A percentile compares a stretch with the other conserved stretches of the same genome.
These are phyloP conservation scores for Bombus soroeensis DNA, from an alignment of 1,140 invertebrate species.

Conservation along the genomic window DNA sequence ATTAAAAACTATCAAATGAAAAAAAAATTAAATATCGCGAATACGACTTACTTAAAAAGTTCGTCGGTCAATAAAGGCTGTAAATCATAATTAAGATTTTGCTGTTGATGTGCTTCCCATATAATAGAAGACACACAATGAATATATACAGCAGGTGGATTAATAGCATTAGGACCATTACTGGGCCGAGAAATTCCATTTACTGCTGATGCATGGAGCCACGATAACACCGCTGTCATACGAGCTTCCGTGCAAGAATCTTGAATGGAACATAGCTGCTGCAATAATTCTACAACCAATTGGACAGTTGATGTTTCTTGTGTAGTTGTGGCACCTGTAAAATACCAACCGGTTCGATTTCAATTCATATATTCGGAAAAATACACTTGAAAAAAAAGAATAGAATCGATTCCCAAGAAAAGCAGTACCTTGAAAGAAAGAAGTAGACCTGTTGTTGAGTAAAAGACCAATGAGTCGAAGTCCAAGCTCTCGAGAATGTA, in stretches of 20 bases:
- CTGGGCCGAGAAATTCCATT: constrained; percentile 72
- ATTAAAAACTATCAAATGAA: constrained; percentile 7
- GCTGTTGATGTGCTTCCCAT: constrained; percentile 89
- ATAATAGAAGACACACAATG: constrained; percentile 91
- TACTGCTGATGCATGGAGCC: constrained; percentile 84
- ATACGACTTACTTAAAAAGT: constrained; percentile 84
- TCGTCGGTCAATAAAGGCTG: constrained; percentile 86
- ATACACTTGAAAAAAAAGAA: not conserved
- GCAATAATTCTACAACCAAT: constrained; percentile 91
- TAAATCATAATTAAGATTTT: constrained; percentile 85
- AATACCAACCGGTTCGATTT: constrained; percentile 1
- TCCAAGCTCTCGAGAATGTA: constrained; percentile 85
- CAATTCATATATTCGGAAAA: not conserved
- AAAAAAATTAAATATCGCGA: not conserved
- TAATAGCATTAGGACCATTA: constrained; percentile 70
- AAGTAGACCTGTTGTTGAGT: constrained; percentile 83
- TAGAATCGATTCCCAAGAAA: constrained; percentile 2
- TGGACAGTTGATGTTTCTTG: constrained; percentile 84
- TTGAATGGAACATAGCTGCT: constrained; percentile 87
- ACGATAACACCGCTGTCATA: constrained; percentile 85
- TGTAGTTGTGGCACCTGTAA: constrained; percentile 70
- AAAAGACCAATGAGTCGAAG: constrained; percentile 84
- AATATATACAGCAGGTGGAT: constrained; percentile 84
- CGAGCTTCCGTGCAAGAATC: constrained; percentile 82
- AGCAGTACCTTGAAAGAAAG: constrained; percentile 74